phyloP scores from a whole-genome alignment of 2,113 vertebrate species.

The Eulacestoma nigropectus region DNA sequence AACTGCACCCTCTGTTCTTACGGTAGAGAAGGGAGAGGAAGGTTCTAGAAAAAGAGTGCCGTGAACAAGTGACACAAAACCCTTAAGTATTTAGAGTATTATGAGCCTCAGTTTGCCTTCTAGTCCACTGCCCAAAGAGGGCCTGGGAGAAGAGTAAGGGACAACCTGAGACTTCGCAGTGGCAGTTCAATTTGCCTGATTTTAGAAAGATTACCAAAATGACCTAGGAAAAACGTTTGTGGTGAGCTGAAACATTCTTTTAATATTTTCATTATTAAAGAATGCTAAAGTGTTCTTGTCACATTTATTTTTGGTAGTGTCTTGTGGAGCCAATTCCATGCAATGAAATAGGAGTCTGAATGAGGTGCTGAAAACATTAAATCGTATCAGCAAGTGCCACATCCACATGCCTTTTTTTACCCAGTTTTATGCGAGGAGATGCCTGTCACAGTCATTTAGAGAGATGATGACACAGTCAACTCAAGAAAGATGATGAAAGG shows the following conservation, averaged over 20 bases:
- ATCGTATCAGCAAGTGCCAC: not conserved
- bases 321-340: not conserved
- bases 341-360: not conserved
- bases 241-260: not conserved
- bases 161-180: not conserved
- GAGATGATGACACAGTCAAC: not conserved
- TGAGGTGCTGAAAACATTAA: not conserved
- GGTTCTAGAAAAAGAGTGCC: not conserved
- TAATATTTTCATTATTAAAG: conserved; percentile 4
- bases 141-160: not conserved
- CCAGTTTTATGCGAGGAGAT: not conserved
- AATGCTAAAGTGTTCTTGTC: not conserved
- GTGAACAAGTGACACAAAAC: not conserved
- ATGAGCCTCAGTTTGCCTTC: not conserved
- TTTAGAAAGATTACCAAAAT: not conserved
- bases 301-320: not conserved
- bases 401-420: not conserved
- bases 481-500: not conserved
- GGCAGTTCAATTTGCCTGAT: not conserved
- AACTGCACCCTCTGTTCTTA: not conserved
- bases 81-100: not conserved
- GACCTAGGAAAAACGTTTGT: not conserved
- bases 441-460: not conserved
- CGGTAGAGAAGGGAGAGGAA: not conserved
- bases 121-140: not conserved